Evolutionary conservation across 2,888 invertebrate species (phyloP).

Genomic region (Rhimphoctona megacephalus): DNA sequence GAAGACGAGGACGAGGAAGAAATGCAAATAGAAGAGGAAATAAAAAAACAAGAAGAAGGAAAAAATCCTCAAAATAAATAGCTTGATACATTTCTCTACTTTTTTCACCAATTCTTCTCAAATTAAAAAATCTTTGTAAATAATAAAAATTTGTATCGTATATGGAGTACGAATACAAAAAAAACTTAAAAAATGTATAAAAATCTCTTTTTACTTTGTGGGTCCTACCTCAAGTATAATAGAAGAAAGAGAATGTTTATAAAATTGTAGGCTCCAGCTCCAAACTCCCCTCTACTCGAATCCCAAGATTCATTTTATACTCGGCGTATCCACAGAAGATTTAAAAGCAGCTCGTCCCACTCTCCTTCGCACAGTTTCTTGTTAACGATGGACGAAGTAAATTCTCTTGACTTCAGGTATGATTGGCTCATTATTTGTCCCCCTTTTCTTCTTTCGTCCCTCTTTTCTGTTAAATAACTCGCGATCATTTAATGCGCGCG

Average conservation of each 20-base stretch:
- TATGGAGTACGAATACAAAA: neutral
- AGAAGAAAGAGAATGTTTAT: conserved; percentile 51
- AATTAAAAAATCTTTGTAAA: neutral
- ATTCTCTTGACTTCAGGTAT: conserved; percentile 74
- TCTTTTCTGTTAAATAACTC: conserved; percentile 8
- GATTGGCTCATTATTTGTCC: conserved; percentile 51
- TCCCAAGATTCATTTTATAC: conserved; percentile 6
- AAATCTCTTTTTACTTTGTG: neutral
- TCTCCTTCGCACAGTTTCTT: conserved; percentile 72
- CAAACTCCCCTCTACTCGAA: conserved; percentile 53
- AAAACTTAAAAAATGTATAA: conserved; percentile 1
- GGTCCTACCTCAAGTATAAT: neutral
- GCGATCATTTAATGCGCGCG: conserved; percentile 2
- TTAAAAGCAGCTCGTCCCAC: conserved; percentile 74
- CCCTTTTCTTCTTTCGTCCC: neutral
- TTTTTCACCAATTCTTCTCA: neutral
- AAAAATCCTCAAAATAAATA: neutral
- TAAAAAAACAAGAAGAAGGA: neutral
- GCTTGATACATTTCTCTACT: neutral
- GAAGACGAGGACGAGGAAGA: conserved; percentile 8
- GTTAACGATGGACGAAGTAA: conserved; percentile 72
- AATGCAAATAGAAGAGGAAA: neutral
- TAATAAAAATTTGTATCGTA: neutral
- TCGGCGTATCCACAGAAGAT: conserved; percentile 61
- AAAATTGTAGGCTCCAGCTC: conserved; percentile 12